Evolutionary conservation across 2,888 invertebrate species (phyloP).

Genomic region (Steromphala cineraria): DNA sequence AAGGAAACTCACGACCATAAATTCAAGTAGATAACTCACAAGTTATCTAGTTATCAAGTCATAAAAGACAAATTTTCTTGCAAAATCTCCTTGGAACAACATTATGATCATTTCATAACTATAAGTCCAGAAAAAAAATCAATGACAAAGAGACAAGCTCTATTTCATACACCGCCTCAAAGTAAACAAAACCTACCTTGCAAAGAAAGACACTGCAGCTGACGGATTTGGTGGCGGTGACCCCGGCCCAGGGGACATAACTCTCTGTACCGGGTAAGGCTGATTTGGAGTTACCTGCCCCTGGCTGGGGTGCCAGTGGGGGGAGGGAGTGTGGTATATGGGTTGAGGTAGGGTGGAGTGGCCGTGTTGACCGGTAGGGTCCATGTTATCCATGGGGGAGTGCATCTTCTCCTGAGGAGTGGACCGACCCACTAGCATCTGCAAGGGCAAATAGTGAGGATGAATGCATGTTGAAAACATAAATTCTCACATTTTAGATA

Average conservation of each 20-base stretch:
- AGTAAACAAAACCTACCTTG: constrained; percentile 46
- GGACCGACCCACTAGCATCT: constrained; percentile 9
- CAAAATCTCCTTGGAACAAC: too few species aligned
- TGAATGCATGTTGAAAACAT: too few species aligned
- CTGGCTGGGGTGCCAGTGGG: constrained; percentile 10
- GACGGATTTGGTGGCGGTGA: constrained; percentile 59
- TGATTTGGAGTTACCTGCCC: constrained; percentile 15
- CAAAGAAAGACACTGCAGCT: constrained; percentile 64
- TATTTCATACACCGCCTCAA: too few species aligned
- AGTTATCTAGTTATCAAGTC: too few species aligned
- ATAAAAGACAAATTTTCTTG: too few species aligned
- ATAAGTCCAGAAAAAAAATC: too few species aligned
- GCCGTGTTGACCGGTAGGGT: constrained; percentile 13
- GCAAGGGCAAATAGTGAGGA: background rate
- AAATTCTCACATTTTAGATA: too few species aligned
- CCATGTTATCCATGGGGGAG: background rate
- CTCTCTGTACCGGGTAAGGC: constrained; percentile 24
- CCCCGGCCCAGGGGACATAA: constrained; percentile 34
- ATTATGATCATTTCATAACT: too few species aligned
- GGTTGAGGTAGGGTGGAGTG: constrained; percentile 12
- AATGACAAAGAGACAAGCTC: too few species aligned
- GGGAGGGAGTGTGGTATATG: constrained; percentile 22
- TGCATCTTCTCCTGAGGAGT: background rate
- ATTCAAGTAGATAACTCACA: too few species aligned
- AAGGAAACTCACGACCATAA: too few species aligned